A percentile compares a stretch with the other conserved stretches of the same genome.
phyloP scores from a whole-genome alignment of 2,113 vertebrate genomes.

The human (Homo sapiens) region DNA sequence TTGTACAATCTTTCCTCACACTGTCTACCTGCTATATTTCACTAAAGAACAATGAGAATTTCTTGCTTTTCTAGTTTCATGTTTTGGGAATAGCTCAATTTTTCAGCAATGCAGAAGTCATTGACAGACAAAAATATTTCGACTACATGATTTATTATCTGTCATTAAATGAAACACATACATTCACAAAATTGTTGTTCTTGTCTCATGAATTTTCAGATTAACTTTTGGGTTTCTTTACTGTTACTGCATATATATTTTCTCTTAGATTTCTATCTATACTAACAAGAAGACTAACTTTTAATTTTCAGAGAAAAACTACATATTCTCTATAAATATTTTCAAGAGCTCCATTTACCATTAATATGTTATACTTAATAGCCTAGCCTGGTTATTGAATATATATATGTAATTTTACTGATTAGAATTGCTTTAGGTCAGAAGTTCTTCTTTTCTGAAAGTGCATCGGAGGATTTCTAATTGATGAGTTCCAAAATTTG shows the following conservation, averaged over 20 bases:
- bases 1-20: background rate
- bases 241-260: background rate
- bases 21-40: background rate
- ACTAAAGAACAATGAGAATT: background rate
- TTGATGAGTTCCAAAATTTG: background rate
- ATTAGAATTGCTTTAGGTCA: conserved; percentile 1
- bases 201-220: background rate
- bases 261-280: background rate
- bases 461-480: conserved; percentile 25
- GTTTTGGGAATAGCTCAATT: background rate
- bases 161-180: background rate
- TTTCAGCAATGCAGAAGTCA: background rate
- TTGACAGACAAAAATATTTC: background rate
- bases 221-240: background rate
- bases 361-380: background rate
- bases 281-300: background rate
- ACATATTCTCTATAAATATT: background rate
- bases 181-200: background rate
- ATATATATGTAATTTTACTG: background rate
- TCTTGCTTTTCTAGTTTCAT: background rate
- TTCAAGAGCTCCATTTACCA: background rate
- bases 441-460: conserved; percentile 29
- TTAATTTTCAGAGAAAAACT: background rate
- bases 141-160: background rate
- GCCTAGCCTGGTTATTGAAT: background rate